phyloP scores from a whole-genome alignment of 2,797 vertebrate genomes.

The Cyprinella venusta region DNA sequence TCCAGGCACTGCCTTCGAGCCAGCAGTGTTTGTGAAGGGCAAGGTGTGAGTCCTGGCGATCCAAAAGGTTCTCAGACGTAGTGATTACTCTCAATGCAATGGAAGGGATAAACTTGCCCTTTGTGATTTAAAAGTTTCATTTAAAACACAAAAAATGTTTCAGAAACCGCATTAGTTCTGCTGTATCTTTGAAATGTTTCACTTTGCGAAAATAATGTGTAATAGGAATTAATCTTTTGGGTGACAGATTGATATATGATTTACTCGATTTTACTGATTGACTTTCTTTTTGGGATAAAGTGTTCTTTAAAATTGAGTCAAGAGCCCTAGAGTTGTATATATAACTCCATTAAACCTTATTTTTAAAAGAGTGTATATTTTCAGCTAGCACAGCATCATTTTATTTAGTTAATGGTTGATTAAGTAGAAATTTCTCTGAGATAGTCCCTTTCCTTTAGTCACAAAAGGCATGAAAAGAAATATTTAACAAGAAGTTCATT shows the following conservation, averaged over 20 bases:
- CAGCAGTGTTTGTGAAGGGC: slow-evolving; percentile 7
- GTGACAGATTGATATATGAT: not conserved
- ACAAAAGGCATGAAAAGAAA: slow-evolving; percentile 35
- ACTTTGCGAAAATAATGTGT: not conserved
- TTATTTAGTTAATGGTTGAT: slow-evolving; percentile 29
- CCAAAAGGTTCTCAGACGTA: slow-evolving; percentile 5
- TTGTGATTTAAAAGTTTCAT: not conserved
- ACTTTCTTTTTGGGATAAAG: not conserved
- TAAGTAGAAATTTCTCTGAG: slow-evolving; percentile 26
- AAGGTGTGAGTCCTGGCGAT: not conserved
- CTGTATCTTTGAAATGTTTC: not conserved
- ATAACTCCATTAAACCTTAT: not conserved
- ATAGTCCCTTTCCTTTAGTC: not conserved
- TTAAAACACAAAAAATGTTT: not conserved
- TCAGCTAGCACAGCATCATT: not conserved
- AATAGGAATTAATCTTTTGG: not conserved
- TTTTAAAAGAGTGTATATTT: not conserved
- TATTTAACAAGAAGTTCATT: slow-evolving; percentile 32
- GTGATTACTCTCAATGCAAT: not conserved
- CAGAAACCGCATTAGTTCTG: not conserved
- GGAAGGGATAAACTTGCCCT: not conserved
- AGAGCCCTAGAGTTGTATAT: not conserved
- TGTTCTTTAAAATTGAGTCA: not conserved
- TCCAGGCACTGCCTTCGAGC: slow-evolving; percentile 43
- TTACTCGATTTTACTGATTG: no score